Percentiles rank a stretch among this genome's conserved stretches.
These are phyloP conservation scores for Drosophila varians DNA, from an alignment of 1,140 invertebrate genomes.

Conservation along the genomic window DNA sequence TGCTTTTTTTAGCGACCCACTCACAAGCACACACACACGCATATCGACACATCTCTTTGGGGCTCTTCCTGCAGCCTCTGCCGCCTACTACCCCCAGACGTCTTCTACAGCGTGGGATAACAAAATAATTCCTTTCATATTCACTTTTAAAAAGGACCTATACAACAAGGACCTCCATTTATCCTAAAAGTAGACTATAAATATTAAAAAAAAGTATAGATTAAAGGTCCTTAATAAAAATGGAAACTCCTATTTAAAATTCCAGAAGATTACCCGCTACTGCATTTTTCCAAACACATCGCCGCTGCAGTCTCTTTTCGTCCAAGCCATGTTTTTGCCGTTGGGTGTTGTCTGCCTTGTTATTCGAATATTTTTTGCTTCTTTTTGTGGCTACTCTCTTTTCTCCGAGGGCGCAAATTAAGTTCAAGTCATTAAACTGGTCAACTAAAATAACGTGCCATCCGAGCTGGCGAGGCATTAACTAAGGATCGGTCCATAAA, in stretches of 20 bases:
- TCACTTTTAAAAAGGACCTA: too few relatives aligned
- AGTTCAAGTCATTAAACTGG: constrained; percentile 76
- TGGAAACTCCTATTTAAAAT: too few relatives aligned
- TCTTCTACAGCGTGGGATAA: neutral
- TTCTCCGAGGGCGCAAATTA: constrained; percentile 69
- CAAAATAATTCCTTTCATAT: neutral
- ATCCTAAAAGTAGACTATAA: neutral
- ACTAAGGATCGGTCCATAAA: constrained; percentile 45
- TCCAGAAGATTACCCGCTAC: neutral
- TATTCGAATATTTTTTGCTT: constrained; percentile 29
- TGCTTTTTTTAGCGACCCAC: constrained; percentile 54
- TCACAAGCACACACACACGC: constrained; percentile 29
- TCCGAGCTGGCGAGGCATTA: constrained; percentile 27
- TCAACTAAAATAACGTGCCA: constrained; percentile 59
- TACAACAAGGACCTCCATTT: too few relatives aligned
- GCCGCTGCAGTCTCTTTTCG: constrained; percentile 27
- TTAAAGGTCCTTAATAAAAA: too few relatives aligned
- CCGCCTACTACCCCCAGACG: constrained; percentile 38
- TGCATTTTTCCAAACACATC: constrained; percentile 51
- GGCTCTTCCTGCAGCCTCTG: constrained; percentile 61
- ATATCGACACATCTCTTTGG: constrained; percentile 2
- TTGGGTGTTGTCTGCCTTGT: constrained; percentile 74
- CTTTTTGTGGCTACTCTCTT: constrained; percentile 4
- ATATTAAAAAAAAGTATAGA: neutral
- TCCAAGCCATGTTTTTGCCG: constrained; percentile 24